Evolutionary conservation across 1,140 invertebrate genomes (phyloP), one percentile per base, ranked within the genome.

Genomic region (Trypoxylus dichotomus): DNA sequence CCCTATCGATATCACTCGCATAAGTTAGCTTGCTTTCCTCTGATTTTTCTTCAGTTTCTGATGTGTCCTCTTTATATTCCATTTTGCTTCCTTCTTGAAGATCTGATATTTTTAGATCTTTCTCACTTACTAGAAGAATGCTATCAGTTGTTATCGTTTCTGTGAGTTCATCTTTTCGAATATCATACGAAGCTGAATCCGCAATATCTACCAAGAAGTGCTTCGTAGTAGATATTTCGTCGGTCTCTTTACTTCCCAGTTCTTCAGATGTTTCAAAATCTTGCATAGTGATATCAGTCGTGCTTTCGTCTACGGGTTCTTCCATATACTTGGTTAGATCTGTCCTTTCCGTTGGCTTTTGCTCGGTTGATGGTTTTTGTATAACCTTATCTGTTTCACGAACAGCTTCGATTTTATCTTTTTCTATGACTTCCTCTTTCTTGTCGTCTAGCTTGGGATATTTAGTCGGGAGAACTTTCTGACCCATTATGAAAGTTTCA

Each of bases 401-500:
- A 13, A 54, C 15, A 5, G 7, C 43, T 47, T 73, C 37, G 15
- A 29, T 47, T 76, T 79, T 58, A 21, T 79, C 75, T n/a, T 37
- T 47, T 32, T 54, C 60, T 32, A 71, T 60, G 25, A 21, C 8
- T 71, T 60, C 15, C 11, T 76, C 76, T 77, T 72, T 27, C 11
- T 32, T 43, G n/a, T 68, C 24, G 0, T 27, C 24, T 5, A 29
- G n/a, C 25, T 75, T 75, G 2, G 21, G 21, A 37, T 41, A 21
- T 74, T 74, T 74, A 42, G 19, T 5, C 2, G 72, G 32, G 6
- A 75, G 41, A n/a, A 79, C 37, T 78, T 75, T 78, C 32, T 78
- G 76, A 13, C 75, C 74, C 7, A 75, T 58, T 15, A 80, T 79
- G 1, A 77, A 73, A 11, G 58, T 74, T 68, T 79, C 76, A n/a